Conservation (phyloP, 2,113 vertebrate genomes). For the Megaleporinus macrocephalus region DNA sequence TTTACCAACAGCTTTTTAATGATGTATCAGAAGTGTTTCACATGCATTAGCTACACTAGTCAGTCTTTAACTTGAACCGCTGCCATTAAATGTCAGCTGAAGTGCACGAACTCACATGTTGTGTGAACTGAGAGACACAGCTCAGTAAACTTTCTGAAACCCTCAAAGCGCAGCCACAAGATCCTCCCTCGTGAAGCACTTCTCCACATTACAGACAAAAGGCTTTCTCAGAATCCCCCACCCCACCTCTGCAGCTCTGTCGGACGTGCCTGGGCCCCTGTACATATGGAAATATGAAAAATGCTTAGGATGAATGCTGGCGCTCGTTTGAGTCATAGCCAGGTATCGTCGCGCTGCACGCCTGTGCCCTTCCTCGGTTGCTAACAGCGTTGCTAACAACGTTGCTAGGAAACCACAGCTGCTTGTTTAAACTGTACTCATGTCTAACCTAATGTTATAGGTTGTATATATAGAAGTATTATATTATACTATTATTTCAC, state of each 20-base stretch:
- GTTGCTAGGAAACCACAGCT: not conserved
- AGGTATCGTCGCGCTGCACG: not conserved
- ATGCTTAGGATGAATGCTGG: not conserved
- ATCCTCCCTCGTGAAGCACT: not conserved
- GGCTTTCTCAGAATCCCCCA: not conserved
- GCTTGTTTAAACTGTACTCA: not conserved
- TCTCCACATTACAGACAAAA: constrained; percentile 15
- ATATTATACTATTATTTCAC: too few relatives aligned
- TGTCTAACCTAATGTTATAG: not conserved
- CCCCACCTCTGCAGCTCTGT: not conserved
- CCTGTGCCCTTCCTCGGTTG: not conserved
- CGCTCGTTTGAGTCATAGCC: not conserved
- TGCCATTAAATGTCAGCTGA: constrained; percentile 3
- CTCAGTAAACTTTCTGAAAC: constrained; percentile 11
- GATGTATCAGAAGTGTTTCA: not conserved
- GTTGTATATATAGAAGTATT: not conserved
- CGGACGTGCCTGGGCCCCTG: not conserved
- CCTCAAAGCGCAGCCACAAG: constrained; percentile 17
- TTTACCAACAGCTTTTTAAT: not conserved
- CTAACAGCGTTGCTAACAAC: not conserved
- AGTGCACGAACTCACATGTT: constrained; percentile 41
- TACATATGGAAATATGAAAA: not conserved
- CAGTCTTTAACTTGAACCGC: not conserved
- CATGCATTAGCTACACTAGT: not conserved
- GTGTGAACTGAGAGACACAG: not conserved